Evolutionary conservation across 1,140 invertebrate species (phyloP), one percentile per base, ranked within the genome.

Genomic region (Aleiodes sp.): DNA sequence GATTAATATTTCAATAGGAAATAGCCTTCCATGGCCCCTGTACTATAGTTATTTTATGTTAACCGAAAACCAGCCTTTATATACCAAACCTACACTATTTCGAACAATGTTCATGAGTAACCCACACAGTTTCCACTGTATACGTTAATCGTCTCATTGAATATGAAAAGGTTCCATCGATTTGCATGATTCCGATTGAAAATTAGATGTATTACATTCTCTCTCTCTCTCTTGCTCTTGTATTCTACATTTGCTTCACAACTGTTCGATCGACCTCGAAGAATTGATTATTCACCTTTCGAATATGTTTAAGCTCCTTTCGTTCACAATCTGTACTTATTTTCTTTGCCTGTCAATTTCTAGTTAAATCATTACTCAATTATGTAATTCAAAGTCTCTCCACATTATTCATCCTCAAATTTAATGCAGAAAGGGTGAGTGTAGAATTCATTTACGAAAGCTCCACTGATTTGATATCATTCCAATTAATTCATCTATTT

Each of bases 1-100:
- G 60, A 76, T 82, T 78, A 82, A 80, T 82, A 80, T 80, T 80
- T 82, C 76, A 80, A 78, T 74, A 78, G 75, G 65, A 79, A 80
- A 80, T 75, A 73, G 65, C 68, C 69, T 64, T 39, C 41, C 41
- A 24, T 24, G 57, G 16, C 59, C 8, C 14, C 1, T 21, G 31
- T 37, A 60, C 16, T 41, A 29, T 24, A 16, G 24, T 39, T 4
- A 19, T 31, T 60, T 16, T 24, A 60, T 29, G 29, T 52, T 59
- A 52, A 52, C 29, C 29, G 29, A 39, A 39, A 63, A 26, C 12
- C 2, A 19, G 16, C 8, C 10, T 9, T 65, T 29, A 29, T n/a
- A 16, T 33, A 28, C 37, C 41, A 33, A 35, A 24, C 9, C 43
- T 29, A 39, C 26, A 37, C 56, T 39, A 16, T 31, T 41, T 46